Evolutionary conservation across 2,888 invertebrate genomes (phyloP), one percentile per base, ranked within the genome.

Genomic region (Hololepta plana): DNA sequence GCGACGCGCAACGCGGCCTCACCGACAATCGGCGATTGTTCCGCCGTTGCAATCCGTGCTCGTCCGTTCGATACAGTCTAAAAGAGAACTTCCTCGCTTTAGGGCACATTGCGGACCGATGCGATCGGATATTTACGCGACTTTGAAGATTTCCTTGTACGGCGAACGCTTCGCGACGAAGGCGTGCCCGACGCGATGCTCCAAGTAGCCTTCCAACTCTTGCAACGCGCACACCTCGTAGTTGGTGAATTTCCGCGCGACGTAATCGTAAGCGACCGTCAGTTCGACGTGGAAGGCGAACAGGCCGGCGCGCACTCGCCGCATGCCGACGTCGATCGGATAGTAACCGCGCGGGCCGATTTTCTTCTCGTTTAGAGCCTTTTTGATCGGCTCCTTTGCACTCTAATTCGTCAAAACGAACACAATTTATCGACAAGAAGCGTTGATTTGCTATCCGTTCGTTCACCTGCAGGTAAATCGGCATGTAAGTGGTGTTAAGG

Each of bases 151-250:
- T 28, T 44, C 36, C 20, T 36, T 40, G 32, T 39, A 44, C 8
- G 42, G 43, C 7, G 45, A 46, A 6, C 35, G 32, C 31, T 43
- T 45, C 8, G 38, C 39, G 12, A 40, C 37, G 5, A 34, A 32
- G 26, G 35, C 25, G 28, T 42, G 43, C 20, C 35, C 34, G 24
- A 32, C 32, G 24, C 29, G 26, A 35, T 44, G 24, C 40, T 40
- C 17, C 15, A 30, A 38, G 24, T 38, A 44, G 20, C 45, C 45
- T 3, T 40, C 37, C 7, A 62, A 45, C 34, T 57, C 55, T 29
- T 54, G 52, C 25, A 62, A 37, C 9, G 54, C 53, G 31, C 62
- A 62, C 27, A 60, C 60, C 28, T 62, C 61, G 12, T 53, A 51
- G 33, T 60, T 59, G 8, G 44, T 46, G 35, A 47, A 62, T 2